phyloP scores from a whole-genome alignment of 2,797 vertebrate species.

The Steatocranus sp. region DNA sequence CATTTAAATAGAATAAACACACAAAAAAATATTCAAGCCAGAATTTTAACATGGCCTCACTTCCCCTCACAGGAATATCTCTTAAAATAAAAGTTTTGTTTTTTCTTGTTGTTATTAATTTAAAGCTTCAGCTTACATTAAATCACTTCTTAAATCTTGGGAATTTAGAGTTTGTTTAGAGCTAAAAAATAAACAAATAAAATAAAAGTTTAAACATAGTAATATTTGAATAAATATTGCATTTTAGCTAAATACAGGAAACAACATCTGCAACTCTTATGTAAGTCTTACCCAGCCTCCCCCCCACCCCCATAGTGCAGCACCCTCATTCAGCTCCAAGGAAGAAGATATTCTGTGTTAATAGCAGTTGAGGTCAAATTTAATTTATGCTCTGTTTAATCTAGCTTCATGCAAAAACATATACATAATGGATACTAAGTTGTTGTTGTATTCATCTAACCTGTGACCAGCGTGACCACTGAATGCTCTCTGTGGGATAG shows the following conservation, averaged over 20 bases:
- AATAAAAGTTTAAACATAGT: background rate
- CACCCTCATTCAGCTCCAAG: background rate
- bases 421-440: background rate
- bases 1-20: background rate
- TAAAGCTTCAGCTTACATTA: background rate
- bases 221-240: background rate
- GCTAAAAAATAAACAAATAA: background rate
- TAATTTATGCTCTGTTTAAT: background rate
- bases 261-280: background rate
- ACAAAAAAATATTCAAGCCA: background rate
- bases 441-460: background rate
- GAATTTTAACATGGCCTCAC: background rate
- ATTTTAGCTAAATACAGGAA: background rate
- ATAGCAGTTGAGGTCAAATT: background rate
- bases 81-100: background rate
- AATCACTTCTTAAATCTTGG: background rate
- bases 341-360: background rate
- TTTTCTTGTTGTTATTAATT: background rate
- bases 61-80: background rate
- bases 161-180: background rate
- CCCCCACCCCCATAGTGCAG: background rate
- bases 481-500: background rate
- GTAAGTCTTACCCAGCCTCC: background rate
- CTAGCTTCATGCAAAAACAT: background rate
- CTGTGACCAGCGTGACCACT: background rate